Evolutionary conservation across 2,113 vertebrate species (phyloP), one percentile per base, ranked within the genome.

Genomic region (Pteronura brasiliensis): DNA sequence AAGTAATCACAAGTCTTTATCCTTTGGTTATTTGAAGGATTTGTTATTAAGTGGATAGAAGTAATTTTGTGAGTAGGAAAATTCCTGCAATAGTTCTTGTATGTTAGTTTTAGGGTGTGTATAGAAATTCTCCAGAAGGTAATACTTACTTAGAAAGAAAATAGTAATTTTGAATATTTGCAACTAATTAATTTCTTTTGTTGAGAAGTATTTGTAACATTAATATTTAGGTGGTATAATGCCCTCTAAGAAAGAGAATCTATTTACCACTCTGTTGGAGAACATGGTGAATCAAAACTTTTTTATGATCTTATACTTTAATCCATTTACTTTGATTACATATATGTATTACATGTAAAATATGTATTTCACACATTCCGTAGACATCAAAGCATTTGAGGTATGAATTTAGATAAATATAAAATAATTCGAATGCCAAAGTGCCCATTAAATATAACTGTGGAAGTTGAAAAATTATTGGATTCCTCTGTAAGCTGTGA

Each of bases 351-450:
- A 85, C 7, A 84, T 95, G 79, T 97, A 96, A 97, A 92, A 47
- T 74, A 93, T 83, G 47, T 63, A 79, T 97, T 87, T 69, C 67
- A 1, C 79, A 85, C 12, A 63, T 96, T 52, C 88, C 91, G 18
- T 44, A 90, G 36, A 39, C 21, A 71, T 89, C 55, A 92, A 97
- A 65, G 81, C 47, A 94, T 90, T 97, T 93, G 77, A 92, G 80
- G 55, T 95, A 96, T 79, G 69, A 98, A 98, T 97, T 76, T 97
- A 98, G 88, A 88, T 94, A 86, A 96, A 97, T 98, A 91, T 96
- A 95, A 97, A 97, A 96, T 97, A 95, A 67, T 96, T 97, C 69
- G 86, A 3, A 79, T 97, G 63, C 90, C 61, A 96, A 87, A 98
- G 88, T 97, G 31, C 39, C 90, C 63, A 87, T 90, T 83, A 65